Evolutionary conservation across 2,113 vertebrate genomes (phyloP).

Genomic region (Paradoxurus hermaphroditus): DNA sequence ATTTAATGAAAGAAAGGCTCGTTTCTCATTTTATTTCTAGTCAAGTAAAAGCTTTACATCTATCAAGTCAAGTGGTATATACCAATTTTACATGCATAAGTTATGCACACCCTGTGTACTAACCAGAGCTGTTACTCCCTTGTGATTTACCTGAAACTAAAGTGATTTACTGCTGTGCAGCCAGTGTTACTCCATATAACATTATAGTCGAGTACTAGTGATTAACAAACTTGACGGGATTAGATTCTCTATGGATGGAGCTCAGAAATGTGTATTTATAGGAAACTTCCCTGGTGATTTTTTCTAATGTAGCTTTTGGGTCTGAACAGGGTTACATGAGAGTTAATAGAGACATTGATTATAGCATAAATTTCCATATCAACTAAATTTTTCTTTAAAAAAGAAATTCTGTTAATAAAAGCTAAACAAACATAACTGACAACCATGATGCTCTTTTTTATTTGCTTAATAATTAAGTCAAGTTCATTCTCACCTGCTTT

Average conservation of each 20-base stretch:
- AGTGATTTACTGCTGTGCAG: not conserved
- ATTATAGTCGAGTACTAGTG: not conserved
- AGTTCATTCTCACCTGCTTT: not conserved
- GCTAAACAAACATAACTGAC: not conserved
- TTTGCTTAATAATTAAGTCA: not conserved
- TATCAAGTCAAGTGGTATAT: not conserved
- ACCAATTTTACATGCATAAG: not conserved
- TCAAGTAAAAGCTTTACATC: not conserved
- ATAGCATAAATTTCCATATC: not conserved
- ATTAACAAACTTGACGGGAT: not conserved
- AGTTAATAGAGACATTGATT: not conserved
- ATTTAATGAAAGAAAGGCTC: not conserved
- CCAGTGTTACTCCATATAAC: not conserved
- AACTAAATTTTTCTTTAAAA: slow-evolving; percentile 12
- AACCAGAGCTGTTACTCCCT: not conserved
- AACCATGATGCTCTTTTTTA: not conserved
- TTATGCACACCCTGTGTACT: not conserved
- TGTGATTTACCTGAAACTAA: not conserved
- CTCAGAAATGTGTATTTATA: not conserved
- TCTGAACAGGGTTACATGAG: not conserved
- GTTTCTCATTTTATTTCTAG: not conserved
- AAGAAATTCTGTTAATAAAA: not conserved
- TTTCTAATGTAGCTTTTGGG: not conserved
- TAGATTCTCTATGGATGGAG: not conserved
- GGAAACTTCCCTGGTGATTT: not conserved